Conservation (phyloP, 2,888 invertebrate genomes). For the Philereme transversata region DNA sequence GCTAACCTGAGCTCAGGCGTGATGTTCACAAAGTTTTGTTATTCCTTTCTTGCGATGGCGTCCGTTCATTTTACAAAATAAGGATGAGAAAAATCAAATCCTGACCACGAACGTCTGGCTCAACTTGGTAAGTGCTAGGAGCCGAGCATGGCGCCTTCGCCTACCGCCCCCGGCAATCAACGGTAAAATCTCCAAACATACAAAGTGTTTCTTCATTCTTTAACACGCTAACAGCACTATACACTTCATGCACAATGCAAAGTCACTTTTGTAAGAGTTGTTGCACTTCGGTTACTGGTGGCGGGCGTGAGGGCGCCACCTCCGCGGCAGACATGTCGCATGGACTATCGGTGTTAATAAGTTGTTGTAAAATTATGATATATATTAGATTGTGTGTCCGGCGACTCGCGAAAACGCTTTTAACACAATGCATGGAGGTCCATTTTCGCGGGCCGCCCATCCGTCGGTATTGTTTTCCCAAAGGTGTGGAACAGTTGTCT, state of each 20-base stretch:
- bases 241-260: constrained; percentile 47
- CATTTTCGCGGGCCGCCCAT: constrained; percentile 61
- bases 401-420: constrained; percentile 61
- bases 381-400: constrained; percentile 72
- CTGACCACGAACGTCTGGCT: constrained; percentile 99
- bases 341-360: constrained; percentile 75
- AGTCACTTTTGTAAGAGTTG: constrained; percentile 30
- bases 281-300: constrained; percentile 58
- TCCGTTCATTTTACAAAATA: constrained; percentile 86
- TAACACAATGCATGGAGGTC: constrained; percentile 55
- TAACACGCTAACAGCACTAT: constrained; percentile 35
- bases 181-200: constrained; percentile 39
- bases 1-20: constrained; percentile 40
- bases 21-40: constrained; percentile 76
- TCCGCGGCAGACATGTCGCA: constrained; percentile 78
- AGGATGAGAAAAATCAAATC: constrained; percentile 99
- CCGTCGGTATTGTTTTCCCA: constrained; percentile 65
- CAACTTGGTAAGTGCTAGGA: constrained; percentile 95
- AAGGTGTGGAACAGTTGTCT: constrained; percentile 72
- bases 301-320: constrained; percentile 72
- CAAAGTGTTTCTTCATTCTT: constrained; percentile 32
- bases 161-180: constrained; percentile 63
- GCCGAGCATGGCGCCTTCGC: constrained; percentile 73
- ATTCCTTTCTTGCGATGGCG: constrained; percentile 82
- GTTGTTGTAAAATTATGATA: constrained; percentile 71